phyloP scores from a whole-genome alignment of 2,113 vertebrate genomes.

The Marcusenius ussheri region DNA sequence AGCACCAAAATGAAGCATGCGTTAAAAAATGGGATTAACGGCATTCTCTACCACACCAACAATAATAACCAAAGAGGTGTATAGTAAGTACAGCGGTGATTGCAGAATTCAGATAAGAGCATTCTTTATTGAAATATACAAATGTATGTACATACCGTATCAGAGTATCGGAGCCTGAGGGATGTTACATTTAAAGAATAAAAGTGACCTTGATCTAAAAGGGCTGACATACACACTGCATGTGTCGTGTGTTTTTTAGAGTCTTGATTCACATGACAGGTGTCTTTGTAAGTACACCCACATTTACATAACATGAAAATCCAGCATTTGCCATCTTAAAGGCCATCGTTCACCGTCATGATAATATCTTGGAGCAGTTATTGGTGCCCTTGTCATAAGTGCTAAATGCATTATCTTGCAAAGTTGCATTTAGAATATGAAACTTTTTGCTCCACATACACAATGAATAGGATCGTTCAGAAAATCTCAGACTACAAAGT shows the following conservation, averaged over 20 bases:
- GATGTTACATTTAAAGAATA: background rate
- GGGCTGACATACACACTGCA: background rate
- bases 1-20: slow-evolving; percentile 56
- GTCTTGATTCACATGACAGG: slow-evolving; percentile 8
- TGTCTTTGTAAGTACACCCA: background rate
- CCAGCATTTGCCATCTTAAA: background rate
- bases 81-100: background rate
- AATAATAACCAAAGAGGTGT: slow-evolving; percentile 34
- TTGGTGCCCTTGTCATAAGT: background rate
- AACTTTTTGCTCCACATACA: background rate
- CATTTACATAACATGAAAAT: slow-evolving; percentile 6
- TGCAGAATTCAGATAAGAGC: background rate
- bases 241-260: background rate
- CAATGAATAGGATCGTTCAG: background rate
- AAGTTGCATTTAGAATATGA: background rate
- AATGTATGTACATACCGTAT: background rate
- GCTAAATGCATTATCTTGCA: background rate
- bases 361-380: background rate
- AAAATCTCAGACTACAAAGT: background rate
- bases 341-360: background rate
- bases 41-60: slow-evolving; percentile 44
- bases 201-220: slow-evolving; percentile 10
- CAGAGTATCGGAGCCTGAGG: background rate
- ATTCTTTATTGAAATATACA: background rate
- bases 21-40: slow-evolving; percentile 44